A percentile compares a stretch with the other conserved stretches of the same genome.
These are phyloP conservation scores for Rhineura floridana DNA, from an alignment of 2,113 vertebrate genomes.

Conservation along the genomic window DNA sequence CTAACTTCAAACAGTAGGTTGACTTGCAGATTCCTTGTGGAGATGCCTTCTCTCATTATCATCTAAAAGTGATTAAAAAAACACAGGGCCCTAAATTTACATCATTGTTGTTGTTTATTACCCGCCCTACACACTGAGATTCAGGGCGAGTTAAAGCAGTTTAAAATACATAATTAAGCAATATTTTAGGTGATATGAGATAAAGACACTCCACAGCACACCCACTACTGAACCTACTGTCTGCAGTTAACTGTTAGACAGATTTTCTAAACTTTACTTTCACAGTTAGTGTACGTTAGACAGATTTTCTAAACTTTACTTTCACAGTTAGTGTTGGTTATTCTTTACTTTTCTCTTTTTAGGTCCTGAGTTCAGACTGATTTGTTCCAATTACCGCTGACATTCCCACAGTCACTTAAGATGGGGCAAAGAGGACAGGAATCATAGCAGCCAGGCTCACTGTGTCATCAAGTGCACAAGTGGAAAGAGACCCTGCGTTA, in stretches of 20 bases:
- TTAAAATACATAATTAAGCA: too few relatives aligned
- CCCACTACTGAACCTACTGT: background rate
- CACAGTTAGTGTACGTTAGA: background rate
- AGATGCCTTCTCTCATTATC: too few relatives aligned
- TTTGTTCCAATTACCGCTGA: background rate
- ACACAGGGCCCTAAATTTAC: too few relatives aligned
- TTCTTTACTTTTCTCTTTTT: background rate
- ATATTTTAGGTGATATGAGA: background rate
- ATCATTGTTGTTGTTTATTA: too few relatives aligned
- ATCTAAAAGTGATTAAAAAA: too few relatives aligned
- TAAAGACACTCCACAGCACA: background rate
- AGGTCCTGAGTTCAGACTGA: background rate
- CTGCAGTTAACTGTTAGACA: background rate
- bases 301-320: background rate
- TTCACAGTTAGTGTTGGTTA: background rate
- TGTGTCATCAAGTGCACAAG: slow-evolving; percentile 19
- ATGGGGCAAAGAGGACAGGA: slow-evolving; percentile 16
- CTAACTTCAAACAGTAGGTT: too few relatives aligned
- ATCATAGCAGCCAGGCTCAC: background rate
- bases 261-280: background rate
- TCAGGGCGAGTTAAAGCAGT: too few relatives aligned
- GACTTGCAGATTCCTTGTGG: too few relatives aligned
- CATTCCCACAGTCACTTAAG: background rate
- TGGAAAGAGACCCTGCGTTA: background rate
- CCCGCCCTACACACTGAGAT: too few relatives aligned